Conservation (phyloP, 2,888 invertebrate species). For the Glyphotaelius pellucidus region DNA sequence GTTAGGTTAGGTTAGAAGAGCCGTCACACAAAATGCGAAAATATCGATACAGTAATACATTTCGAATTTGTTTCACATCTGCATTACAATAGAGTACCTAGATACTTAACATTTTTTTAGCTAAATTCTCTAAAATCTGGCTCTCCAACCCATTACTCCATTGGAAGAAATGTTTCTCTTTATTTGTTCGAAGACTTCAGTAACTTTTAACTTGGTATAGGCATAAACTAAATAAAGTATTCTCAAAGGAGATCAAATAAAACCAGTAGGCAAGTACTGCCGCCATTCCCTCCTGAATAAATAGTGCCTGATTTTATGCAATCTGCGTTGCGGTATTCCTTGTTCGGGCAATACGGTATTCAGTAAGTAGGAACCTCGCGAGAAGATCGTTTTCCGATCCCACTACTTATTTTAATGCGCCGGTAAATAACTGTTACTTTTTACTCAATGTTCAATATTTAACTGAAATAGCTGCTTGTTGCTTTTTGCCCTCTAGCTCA, state of each 20-base stretch:
- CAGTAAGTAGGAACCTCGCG: not conserved
- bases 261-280: not conserved
- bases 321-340: conserved; percentile 24
- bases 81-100: too few relatives aligned
- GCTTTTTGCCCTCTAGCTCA: not conserved
- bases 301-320: not conserved
- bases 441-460: not conserved
- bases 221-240: conserved; percentile 5
- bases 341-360: not conserved
- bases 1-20: too few relatives aligned
- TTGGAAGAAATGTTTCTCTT: not conserved
- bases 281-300: conserved; percentile 17
- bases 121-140: too few relatives aligned
- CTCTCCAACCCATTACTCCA: not conserved
- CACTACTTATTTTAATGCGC: not conserved
- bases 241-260: conserved; percentile 10
- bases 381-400: not conserved
- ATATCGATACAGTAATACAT: too few relatives aligned
- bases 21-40: too few relatives aligned
- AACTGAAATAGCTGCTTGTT: not conserved
- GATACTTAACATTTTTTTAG: too few relatives aligned
- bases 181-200: not conserved
- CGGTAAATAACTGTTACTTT: not conserved
- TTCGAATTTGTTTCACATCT: too few relatives aligned
- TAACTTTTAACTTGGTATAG: not conserved